A percentile compares a stretch with the other conserved stretches of the same genome.
Evolutionary conservation across 1,140 invertebrate species (phyloP).

Genomic region (Anadara kagoshimensis): DNA sequence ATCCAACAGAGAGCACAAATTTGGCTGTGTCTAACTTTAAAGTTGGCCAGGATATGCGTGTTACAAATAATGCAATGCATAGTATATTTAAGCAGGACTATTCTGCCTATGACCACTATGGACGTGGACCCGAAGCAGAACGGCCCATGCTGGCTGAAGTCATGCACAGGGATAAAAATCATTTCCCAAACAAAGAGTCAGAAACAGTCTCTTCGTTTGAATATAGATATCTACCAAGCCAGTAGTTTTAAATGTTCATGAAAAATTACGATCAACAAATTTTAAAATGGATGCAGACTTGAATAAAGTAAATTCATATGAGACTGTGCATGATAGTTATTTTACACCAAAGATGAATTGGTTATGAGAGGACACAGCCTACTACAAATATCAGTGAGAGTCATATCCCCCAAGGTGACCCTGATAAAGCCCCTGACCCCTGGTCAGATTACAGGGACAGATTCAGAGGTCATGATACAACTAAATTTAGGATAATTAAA

Average conservation of each 20-base stretch:
- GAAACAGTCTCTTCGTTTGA: constrained; percentile 61
- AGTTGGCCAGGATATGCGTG: constrained; percentile 56
- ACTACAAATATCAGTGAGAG: constrained; percentile 28
- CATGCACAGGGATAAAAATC: constrained; percentile 63
- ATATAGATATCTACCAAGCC: constrained; percentile 52
- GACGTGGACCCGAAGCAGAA: constrained; percentile 42
- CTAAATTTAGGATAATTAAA: constrained; percentile 45
- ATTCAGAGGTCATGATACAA: constrained; percentile 61
- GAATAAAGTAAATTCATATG: constrained; percentile 59
- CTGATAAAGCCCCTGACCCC: constrained; percentile 57
- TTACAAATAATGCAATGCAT: constrained; percentile 46
- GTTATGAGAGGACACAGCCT: constrained; percentile 25
- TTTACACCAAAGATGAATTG: constrained; percentile 58
- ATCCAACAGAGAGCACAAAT: too few species aligned
- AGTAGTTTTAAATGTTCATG: constrained; percentile 50
- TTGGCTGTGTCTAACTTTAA: constrained; percentile 51
- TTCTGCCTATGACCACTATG: constrained; percentile 47
- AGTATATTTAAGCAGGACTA: constrained; percentile 67
- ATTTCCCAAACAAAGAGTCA: constrained; percentile 58
- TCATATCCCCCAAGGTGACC: constrained; percentile 62
- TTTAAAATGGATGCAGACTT: constrained; percentile 68
- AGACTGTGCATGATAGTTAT: constrained; percentile 61
- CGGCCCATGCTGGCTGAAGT: constrained; percentile 60
- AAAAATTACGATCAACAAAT: constrained; percentile 62
- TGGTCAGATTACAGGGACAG: constrained; percentile 62